Conservation (phyloP, 2,113 vertebrate genomes). For the Zosterops pallidus region DNA sequence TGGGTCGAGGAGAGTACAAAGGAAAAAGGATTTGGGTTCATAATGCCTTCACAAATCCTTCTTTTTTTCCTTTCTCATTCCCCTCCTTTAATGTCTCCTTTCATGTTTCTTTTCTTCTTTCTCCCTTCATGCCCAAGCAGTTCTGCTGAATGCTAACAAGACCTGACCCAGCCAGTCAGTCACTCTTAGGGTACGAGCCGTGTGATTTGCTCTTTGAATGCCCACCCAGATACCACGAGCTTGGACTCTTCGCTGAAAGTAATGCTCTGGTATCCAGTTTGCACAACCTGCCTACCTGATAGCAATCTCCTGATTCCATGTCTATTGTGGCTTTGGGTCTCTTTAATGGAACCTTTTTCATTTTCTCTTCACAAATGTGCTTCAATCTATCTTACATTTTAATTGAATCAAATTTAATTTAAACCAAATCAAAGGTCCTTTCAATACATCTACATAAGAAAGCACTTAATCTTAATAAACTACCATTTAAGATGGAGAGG, state of each 20-base stretch:
- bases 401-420: slow-evolving; percentile 78
- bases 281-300: not conserved
- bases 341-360: slow-evolving; percentile 15
- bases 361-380: slow-evolving; percentile 56
- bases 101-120: slow-evolving; percentile 38
- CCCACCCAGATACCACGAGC: not conserved
- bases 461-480: slow-evolving; percentile 79
- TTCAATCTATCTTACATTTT: slow-evolving; percentile 71
- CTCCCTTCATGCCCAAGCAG: not conserved
- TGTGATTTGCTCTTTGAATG: not conserved
- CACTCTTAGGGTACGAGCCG: not conserved
- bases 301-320: not conserved
- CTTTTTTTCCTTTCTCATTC: not conserved
- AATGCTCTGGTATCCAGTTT: slow-evolving; percentile 8
- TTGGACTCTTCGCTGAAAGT: not conserved
- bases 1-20: not conserved
- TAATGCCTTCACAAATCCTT: slow-evolving; percentile 21
- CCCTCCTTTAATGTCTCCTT: slow-evolving; percentile 35
- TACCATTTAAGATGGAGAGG: slow-evolving; percentile 69
- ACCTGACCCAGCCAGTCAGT: not conserved
- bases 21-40: not conserved
- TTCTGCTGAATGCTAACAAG: slow-evolving; percentile 30
- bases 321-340: not conserved
- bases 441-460: slow-evolving; percentile 72
- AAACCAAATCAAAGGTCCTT: slow-evolving; percentile 74